Evolutionary conservation across 1,140 invertebrate genomes (phyloP).

Genomic region (Glossosoma conforme): DNA sequence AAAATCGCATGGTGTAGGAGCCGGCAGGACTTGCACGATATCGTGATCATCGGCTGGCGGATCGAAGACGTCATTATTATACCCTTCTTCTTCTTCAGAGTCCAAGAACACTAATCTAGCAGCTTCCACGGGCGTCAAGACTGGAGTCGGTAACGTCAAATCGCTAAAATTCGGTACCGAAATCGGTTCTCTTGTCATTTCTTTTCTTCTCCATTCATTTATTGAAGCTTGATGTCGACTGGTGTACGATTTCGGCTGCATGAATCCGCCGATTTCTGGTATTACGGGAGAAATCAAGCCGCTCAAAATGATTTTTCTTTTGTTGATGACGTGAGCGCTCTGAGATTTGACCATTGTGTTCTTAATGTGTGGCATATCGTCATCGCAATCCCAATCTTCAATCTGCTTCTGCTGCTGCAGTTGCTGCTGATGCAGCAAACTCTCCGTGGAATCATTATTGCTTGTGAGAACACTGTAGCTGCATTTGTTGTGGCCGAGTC

Average conservation of each 20-base stretch:
- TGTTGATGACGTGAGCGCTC: slow-evolving; percentile 57
- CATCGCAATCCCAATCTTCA: slow-evolving; percentile 34
- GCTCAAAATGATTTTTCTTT: slow-evolving; percentile 34
- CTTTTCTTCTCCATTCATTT: slow-evolving; percentile 33
- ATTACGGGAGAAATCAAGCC: slow-evolving; percentile 32
- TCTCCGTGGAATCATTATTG: slow-evolving; percentile 65
- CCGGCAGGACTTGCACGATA: slow-evolving; percentile 31
- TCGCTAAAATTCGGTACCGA: slow-evolving; percentile 73
- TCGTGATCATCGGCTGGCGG: slow-evolving; percentile 26
- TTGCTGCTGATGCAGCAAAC: slow-evolving; percentile 46
- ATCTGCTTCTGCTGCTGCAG: slow-evolving; percentile 32
- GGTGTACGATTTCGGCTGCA: slow-evolving; percentile 11
- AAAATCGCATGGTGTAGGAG: slow-evolving; percentile 28
- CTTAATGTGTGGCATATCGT: slow-evolving; percentile 23
- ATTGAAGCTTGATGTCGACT: slow-evolving; percentile 28
- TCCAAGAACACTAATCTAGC: slow-evolving; percentile 66
- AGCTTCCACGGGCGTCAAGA: slow-evolving; percentile 64
- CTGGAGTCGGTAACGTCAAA: slow-evolving; percentile 58
- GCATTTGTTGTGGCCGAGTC: slow-evolving; percentile 61
- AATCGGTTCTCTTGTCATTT: slow-evolving; percentile 64
- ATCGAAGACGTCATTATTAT: slow-evolving; percentile 35
- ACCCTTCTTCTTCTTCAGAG: slow-evolving; percentile 62
- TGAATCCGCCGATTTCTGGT: slow-evolving; percentile 34
- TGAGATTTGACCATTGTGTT: slow-evolving; percentile 57
- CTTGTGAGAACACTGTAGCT: slow-evolving; percentile 66